Percentiles rank a stretch among this genome's conserved stretches.
Evolutionary conservation across 2,113 vertebrate genomes (phyloP).

Genomic region (Hypanus sabinus): DNA sequence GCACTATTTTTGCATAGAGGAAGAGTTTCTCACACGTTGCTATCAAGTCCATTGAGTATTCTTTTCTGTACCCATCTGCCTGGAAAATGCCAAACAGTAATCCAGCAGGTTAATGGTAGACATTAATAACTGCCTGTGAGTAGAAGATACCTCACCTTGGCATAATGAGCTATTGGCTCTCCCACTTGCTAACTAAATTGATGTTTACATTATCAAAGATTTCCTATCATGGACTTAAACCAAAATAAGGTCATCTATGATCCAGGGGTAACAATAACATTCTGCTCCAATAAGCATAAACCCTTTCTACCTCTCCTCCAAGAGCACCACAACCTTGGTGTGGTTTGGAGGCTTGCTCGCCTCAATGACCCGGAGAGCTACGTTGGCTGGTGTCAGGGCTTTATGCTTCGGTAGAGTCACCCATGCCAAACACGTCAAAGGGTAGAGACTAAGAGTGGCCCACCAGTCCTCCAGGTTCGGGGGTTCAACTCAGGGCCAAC

Average conservation of each 20-base stretch:
- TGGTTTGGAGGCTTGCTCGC: too few relatives aligned
- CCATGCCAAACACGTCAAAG: too few relatives aligned
- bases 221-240: not conserved
- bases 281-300: too few relatives aligned
- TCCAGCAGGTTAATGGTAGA: not conserved
- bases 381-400: too few relatives aligned
- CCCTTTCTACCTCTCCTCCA: not conserved
- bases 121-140: not conserved
- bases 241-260: not conserved
- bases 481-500: too few relatives aligned
- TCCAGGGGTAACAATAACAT: not conserved
- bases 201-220: not conserved
- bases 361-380: too few relatives aligned
- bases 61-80: not conserved
- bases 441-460: too few relatives aligned
- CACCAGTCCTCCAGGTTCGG: too few relatives aligned
- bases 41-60: not conserved
- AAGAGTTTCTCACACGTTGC: not conserved
- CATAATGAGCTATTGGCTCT: not conserved
- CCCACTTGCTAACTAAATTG: not conserved
- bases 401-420: too few relatives aligned
- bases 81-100: not conserved
- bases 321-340: too few relatives aligned
- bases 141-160: not conserved
- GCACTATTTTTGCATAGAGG: not conserved